Evolutionary conservation across 2,888 invertebrate species (phyloP), one percentile per base, ranked within the genome.

Genomic region (Catocala fraxini): DNA sequence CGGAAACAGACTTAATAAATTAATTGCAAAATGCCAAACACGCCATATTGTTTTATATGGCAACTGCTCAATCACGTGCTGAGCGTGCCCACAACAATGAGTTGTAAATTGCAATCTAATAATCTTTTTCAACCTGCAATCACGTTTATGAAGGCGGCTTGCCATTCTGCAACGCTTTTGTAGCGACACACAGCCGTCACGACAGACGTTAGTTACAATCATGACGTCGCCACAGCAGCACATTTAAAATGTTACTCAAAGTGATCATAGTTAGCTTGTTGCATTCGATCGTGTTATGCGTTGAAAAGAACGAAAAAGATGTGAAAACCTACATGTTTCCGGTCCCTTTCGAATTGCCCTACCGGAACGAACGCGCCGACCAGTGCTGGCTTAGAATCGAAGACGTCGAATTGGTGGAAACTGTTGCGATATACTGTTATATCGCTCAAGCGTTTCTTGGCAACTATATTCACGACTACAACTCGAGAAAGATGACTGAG

Each of bases 351-450:
- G 89, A 92, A 46, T 65, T 93, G 56, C 93, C 93, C 11, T 84
- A 77, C 70, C 85, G 93, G 6, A 94, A 92, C 82, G 93, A 93
- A 13, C 89, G 90, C 42, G 76, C 93, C 1, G 83, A 90, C 0
- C 93, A 94, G 66, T 94, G 93, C 77, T 94, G 92, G 90, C 72
- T 94, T 12, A 76, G 93, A 51, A 86, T 94, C 33, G 93, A 94
- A 73, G 93, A 93, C 69, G 73, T 78, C 0, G 93, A 93, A 57
- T 41, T 92, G 11, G 85, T 86, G n/a, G 92, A 92, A 68, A 93
- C 92, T 2, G 59, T 92, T 0, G 67, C 87, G 0, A 65, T 91
- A 3, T 89, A 85, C 73, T 94, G 93, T 71, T 71, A 82, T 57
- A 85, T 90, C 39, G 89, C 91, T 5, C 87, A 87, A 12, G 80